phyloP scores from a whole-genome alignment of 2,113 vertebrate genomes.

The Pollachius pollachius region DNA sequence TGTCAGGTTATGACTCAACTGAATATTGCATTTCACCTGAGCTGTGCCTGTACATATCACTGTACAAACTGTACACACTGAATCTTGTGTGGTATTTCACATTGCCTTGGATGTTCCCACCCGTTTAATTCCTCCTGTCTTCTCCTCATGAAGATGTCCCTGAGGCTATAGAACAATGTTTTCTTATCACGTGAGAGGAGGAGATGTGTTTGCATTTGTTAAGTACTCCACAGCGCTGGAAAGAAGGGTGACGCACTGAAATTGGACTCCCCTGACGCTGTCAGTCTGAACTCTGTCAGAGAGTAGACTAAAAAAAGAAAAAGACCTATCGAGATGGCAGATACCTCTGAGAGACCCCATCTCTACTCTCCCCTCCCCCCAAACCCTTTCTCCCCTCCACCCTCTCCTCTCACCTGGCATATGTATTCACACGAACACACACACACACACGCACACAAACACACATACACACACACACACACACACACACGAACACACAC shows the following conservation, averaged over 20 bases:
- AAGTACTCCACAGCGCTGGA: slow-evolving; percentile 24
- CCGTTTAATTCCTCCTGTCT: too few relatives aligned
- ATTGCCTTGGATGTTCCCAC: too few relatives aligned
- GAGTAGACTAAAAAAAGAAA: slow-evolving; percentile 59
- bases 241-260: slow-evolving; percentile 54
- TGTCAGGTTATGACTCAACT: too few relatives aligned
- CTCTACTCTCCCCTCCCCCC: slow-evolving; percentile 2
- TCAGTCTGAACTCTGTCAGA: slow-evolving; percentile 12
- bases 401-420: not conserved
- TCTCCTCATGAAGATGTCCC: too few relatives aligned
- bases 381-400: not conserved
- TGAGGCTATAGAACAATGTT: too few relatives aligned
- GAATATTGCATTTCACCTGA: too few relatives aligned
- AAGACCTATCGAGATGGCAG: slow-evolving; percentile 26
- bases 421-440: not conserved
- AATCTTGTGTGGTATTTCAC: too few relatives aligned
- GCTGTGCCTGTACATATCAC: too few relatives aligned
- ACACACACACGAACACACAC: not conserved
- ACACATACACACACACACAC: not conserved
- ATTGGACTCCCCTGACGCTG: slow-evolving; percentile 32
- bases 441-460: not conserved
- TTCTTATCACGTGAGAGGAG: slow-evolving; percentile 7
- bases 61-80: too few relatives aligned
- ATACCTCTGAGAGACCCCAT: slow-evolving; percentile 34
- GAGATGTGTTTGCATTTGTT: slow-evolving; percentile 34